Evolutionary conservation across 2,888 invertebrate species (phyloP).

Genomic region (Octonoba sinensis): DNA sequence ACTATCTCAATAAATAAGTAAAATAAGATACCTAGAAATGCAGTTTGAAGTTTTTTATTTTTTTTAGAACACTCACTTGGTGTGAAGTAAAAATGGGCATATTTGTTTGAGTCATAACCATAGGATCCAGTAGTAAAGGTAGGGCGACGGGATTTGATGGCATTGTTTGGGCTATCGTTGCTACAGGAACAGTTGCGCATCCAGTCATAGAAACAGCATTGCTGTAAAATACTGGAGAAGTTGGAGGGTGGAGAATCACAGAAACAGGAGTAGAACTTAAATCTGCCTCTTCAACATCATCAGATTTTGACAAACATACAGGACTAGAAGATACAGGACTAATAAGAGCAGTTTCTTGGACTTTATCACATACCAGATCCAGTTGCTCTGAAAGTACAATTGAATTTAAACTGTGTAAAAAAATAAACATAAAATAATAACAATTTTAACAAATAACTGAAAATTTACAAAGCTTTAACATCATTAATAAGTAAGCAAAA

Average conservation of each 20-base stretch:
- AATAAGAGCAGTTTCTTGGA: constrained; percentile 34
- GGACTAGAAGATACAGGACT: constrained; percentile 39
- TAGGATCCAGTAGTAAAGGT: constrained; percentile 54
- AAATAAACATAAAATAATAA: too few species aligned
- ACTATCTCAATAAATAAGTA: too few species aligned
- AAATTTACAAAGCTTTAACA: too few species aligned
- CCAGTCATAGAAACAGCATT: constrained; percentile 10
- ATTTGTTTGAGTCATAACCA: constrained; percentile 54
- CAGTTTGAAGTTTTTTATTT: too few species aligned
- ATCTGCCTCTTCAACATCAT: constrained; percentile 2
- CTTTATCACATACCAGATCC: constrained; percentile 21
- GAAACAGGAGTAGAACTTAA: constrained; percentile 50
- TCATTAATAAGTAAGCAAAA: too few species aligned
- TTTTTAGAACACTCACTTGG: constrained; percentile 38
- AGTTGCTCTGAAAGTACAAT: constrained; percentile 21
- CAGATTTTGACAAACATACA: constrained; percentile 12
- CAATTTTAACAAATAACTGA: too few species aligned
- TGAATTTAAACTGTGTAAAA: too few species aligned
- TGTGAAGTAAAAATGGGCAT: constrained; percentile 61
- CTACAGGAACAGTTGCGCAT: constrained; percentile 14
- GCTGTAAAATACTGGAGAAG: constrained; percentile 34
- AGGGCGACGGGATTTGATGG: constrained; percentile 29
- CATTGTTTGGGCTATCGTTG: constrained; percentile 2
- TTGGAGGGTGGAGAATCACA: constrained; percentile 62
- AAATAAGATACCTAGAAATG: too few species aligned